Conservation (phyloP, 2,888 invertebrate genomes). For the Geotrupes spiniger region DNA sequence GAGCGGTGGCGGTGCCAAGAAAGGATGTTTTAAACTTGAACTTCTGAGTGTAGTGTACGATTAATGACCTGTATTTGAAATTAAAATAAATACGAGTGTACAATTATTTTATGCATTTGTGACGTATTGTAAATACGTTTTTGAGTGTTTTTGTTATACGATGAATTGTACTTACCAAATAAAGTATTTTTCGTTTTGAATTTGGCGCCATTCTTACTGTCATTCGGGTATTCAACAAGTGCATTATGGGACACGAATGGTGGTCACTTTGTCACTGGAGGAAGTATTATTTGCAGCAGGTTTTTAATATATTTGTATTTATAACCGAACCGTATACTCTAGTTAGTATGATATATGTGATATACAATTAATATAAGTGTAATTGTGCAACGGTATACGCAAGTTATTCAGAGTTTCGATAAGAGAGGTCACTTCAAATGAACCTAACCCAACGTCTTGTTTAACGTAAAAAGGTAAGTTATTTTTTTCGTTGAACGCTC, state of each 20-base stretch:
- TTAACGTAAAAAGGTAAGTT: slow-evolving; percentile 31
- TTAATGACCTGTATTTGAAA: neutral
- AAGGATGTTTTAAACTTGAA: slow-evolving; percentile 24
- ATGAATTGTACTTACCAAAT: neutral
- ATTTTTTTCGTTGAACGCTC: neutral
- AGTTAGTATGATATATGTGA: slow-evolving; percentile 43
- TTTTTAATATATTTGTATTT: slow-evolving; percentile 33
- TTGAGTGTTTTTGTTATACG: neutral
- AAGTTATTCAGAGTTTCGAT: slow-evolving; percentile 36
- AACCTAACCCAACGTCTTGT: slow-evolving; percentile 48
- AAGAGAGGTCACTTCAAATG: slow-evolving; percentile 48
- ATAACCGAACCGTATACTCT: slow-evolving; percentile 29
- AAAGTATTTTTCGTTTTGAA: slow-evolving; percentile 35
- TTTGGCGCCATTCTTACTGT: slow-evolving; percentile 33
- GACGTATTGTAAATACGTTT: slow-evolving; percentile 3
- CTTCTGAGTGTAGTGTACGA: slow-evolving; percentile 5
- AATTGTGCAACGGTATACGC: slow-evolving; percentile 29
- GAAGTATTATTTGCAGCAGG: slow-evolving; percentile 34
- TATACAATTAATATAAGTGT: slow-evolving; percentile 40
- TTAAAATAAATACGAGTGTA: slow-evolving; percentile 2
- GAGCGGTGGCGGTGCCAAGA: slow-evolving; percentile 35
- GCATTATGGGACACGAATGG: slow-evolving; percentile 49
- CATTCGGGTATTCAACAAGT: slow-evolving; percentile 43
- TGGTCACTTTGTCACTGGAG: slow-evolving; percentile 42
- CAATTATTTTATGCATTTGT: too few species aligned